phyloP scores from a whole-genome alignment of 2,888 invertebrate species.

The Pollenia labialis region DNA sequence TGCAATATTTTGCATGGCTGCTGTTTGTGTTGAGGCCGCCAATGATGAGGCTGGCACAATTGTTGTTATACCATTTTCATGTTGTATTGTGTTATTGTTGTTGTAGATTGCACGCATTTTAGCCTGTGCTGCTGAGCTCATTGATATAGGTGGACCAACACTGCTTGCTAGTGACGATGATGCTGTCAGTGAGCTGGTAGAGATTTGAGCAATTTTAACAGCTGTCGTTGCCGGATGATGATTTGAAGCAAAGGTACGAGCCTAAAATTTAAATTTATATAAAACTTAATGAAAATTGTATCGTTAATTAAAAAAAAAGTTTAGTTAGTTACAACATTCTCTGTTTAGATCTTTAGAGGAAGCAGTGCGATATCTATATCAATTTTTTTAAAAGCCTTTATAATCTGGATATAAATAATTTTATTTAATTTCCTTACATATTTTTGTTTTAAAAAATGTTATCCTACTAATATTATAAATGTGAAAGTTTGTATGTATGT shows the following conservation, averaged over 20 bases:
- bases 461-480: neutral
- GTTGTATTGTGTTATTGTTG: constrained; percentile 79
- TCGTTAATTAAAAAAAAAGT: neutral
- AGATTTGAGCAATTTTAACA: constrained; percentile 77
- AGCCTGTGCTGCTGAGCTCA: constrained; percentile 66
- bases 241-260: constrained; percentile 51
- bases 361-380: too few species aligned
- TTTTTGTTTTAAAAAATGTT: too few species aligned
- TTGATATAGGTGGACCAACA: constrained; percentile 44
- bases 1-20: constrained; percentile 80
- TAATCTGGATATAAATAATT: too few species aligned
- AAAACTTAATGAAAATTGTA: too few species aligned
- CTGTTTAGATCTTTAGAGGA: too few species aligned
- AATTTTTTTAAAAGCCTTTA: too few species aligned
- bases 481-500: neutral
- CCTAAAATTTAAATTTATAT: constrained; percentile 46
- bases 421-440: too few species aligned
- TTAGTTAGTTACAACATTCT: too few species aligned
- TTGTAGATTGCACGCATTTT: constrained; percentile 81
- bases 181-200: constrained; percentile 41
- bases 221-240: constrained; percentile 62
- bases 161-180: constrained; percentile 27
- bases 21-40: constrained; percentile 80
- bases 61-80: constrained; percentile 81
- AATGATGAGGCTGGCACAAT: constrained; percentile 81